Percentiles rank a stretch among this genome's conserved stretches.
These are phyloP conservation scores for Embidobia sp. DNA, from an alignment of 2,888 invertebrate species.

Conservation along the genomic window DNA sequence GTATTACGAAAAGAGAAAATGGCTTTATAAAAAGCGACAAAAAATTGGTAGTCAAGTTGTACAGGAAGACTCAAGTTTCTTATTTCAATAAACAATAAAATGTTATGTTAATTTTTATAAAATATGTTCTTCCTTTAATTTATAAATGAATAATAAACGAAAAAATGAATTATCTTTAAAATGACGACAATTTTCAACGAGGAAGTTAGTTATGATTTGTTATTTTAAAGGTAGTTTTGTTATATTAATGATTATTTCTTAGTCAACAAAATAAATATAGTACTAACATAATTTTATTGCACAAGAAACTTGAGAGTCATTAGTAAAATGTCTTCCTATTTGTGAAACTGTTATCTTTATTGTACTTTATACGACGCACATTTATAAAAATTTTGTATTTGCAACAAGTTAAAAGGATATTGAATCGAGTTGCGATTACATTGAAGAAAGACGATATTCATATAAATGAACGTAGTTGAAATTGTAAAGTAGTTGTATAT, in stretches of 20 bases:
- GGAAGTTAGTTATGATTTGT: no score
- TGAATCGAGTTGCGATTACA: slow-evolving; percentile 25
- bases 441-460: slow-evolving; percentile 23
- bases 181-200: no score
- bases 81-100: neutral
- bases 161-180: no score
- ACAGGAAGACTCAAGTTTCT: slow-evolving; percentile 20
- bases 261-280: no score
- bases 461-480: slow-evolving; percentile 45
- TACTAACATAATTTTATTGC: no score
- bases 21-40: neutral
- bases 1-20: neutral
- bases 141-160: no score
- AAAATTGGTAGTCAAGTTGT: slow-evolving; percentile 18
- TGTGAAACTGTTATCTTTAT: slow-evolving; percentile 11
- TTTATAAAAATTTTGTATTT: slow-evolving; percentile 46
- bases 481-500: slow-evolving; percentile 54
- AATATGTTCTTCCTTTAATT: no score
- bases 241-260: no score
- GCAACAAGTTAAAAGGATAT: slow-evolving; percentile 13
- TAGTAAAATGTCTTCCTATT: slow-evolving; percentile 25
- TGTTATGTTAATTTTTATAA: no score
- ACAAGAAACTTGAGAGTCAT: no score
- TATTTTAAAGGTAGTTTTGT: no score
- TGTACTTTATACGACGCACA: slow-evolving; percentile 14